These are phyloP conservation scores for Bolinopsis microptera DNA, from an alignment of 37 sponge, comb jelly and placozoan genomes.

Conservation along the genomic window DNA sequence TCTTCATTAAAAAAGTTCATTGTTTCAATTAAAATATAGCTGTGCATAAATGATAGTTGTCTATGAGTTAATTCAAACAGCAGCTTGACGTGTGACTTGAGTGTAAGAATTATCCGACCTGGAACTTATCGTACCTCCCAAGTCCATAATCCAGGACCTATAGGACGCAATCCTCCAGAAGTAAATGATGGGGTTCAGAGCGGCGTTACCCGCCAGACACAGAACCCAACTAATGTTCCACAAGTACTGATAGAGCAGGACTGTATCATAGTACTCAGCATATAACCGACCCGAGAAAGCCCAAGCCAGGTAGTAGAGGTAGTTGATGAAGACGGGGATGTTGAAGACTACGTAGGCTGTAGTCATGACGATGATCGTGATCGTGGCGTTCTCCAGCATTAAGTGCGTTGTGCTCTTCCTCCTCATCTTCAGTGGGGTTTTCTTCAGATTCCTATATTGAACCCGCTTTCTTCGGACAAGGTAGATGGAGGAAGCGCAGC, in stretches of 20 bases:
- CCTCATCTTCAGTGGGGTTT: not conserved
- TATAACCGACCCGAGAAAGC: not conserved
- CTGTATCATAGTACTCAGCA: not conserved
- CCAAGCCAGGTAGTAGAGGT: not conserved
- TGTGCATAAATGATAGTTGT: no score
- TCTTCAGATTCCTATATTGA: no score
- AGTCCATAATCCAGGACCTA: not conserved
- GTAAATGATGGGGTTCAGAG: not conserved
- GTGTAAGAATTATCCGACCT: not conserved
- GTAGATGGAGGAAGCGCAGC: not conserved
- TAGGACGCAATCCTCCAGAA: not conserved
- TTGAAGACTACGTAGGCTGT: not conserved
- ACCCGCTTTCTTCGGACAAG: not conserved
- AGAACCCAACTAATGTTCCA: not conserved
- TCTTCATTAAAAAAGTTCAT: no score
- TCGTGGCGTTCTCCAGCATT: slow-evolving; percentile 8
- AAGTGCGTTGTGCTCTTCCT: not conserved
- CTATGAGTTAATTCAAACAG: no score
- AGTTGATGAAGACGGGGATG: not conserved
- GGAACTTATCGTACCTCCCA: not conserved
- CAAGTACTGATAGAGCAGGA: not conserved
- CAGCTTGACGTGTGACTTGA: not conserved
- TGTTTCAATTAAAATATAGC: no score
- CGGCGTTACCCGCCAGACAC: not conserved
- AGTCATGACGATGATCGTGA: slow-evolving; percentile 17